These are phyloP conservation scores for Bovichtus diacanthus DNA, from an alignment of 2,797 vertebrate genomes.

Conservation along the genomic window DNA sequence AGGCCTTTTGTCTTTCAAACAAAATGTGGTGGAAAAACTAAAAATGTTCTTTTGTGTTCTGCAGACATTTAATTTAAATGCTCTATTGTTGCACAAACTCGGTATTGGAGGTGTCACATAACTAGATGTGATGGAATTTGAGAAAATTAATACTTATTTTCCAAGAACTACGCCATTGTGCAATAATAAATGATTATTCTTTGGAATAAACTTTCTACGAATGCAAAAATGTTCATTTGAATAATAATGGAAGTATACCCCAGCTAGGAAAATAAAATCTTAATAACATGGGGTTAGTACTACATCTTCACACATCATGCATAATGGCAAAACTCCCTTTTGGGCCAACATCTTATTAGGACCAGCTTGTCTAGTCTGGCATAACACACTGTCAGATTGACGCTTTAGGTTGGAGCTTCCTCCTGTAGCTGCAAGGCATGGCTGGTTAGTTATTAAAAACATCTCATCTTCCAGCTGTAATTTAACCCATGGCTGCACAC, in stretches of 20 bases:
- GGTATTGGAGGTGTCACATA: neutral
- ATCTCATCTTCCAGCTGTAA: conserved; percentile 61
- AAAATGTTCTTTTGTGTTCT: neutral
- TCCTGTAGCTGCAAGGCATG: conserved; percentile 47
- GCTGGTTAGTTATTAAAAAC: conserved; percentile 65
- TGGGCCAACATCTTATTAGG: conserved; percentile 27
- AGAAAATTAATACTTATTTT: conserved; percentile 27
- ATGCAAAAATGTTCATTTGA: conserved; percentile 25
- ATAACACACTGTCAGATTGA: conserved; percentile 29
- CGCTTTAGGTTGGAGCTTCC: conserved; percentile 24
- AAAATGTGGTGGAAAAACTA: neutral
- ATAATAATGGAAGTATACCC: neutral
- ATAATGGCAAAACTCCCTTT: conserved; percentile 13
- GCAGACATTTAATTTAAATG: neutral
- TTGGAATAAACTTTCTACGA: conserved; percentile 6
- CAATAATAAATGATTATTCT: conserved; percentile 2
- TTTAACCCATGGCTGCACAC: conserved; percentile 50
- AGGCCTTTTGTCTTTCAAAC: neutral
- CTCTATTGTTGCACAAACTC: neutral
- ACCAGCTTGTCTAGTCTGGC: conserved; percentile 48
- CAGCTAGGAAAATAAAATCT: conserved; percentile 9
- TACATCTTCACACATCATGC: conserved; percentile 5
- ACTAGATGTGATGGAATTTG: conserved; percentile 1
- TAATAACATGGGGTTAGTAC: neutral
- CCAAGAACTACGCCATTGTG: neutral